A percentile compares a stretch with the other conserved stretches of the same genome.
phyloP scores from a whole-genome alignment of 2,888 invertebrate species.

The Ecliptopera silaceata region DNA sequence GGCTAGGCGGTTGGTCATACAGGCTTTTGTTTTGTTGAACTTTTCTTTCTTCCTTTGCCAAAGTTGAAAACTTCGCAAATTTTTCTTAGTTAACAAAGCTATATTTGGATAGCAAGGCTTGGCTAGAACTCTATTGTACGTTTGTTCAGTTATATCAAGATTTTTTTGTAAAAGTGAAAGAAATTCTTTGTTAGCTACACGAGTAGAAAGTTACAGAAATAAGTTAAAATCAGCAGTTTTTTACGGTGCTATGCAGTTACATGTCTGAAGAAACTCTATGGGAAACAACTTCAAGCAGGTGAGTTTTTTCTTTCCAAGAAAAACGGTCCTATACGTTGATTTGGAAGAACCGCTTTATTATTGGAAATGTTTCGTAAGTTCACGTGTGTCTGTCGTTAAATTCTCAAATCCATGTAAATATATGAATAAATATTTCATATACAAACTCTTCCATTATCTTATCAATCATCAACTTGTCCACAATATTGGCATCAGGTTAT shows the following conservation, averaged over 20 bases:
- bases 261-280: slow-evolving; percentile 45
- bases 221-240: slow-evolving; percentile 8
- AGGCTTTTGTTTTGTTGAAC: slow-evolving; percentile 22
- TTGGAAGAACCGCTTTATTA: too few species aligned
- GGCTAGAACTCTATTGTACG: not conserved
- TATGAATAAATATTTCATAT: too few species aligned
- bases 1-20: not conserved
- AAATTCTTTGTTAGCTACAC: slow-evolving; percentile 24
- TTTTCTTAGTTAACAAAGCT: not conserved
- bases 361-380: too few species aligned
- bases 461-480: too few species aligned
- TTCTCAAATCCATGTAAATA: too few species aligned
- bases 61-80: slow-evolving; percentile 2
- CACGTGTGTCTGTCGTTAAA: too few species aligned
- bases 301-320: slow-evolving; percentile 29
- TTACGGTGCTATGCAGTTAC: slow-evolving; percentile 28
- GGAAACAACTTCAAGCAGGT: slow-evolving; percentile 50
- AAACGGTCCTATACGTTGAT: slow-evolving; percentile 18
- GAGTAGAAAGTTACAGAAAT: slow-evolving; percentile 27
- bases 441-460: too few species aligned
- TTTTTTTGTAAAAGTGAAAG: slow-evolving; percentile 25
- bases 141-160: too few species aligned
- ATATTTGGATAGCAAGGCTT: not conserved
- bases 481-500: too few species aligned
- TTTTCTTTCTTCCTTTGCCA: slow-evolving; percentile 13